Percentiles rank a stretch among this genome's conserved stretches.
phyloP scores from a whole-genome alignment of 2,797 vertebrate genomes.

The Coluber constrictor region DNA sequence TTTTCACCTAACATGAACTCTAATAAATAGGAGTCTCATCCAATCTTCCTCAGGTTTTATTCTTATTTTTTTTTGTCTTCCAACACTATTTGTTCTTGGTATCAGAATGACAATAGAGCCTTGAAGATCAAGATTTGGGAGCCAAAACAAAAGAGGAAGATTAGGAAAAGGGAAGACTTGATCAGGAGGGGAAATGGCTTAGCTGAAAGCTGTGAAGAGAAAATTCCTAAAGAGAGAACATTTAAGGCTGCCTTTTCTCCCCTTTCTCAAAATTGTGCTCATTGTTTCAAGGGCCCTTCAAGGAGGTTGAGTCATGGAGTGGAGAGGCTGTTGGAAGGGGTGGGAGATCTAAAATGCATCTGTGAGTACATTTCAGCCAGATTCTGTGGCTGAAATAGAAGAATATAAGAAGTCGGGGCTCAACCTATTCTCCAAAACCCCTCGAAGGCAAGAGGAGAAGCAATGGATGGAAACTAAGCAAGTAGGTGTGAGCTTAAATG shows the following conservation, averaged over 20 bases:
- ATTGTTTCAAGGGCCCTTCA: slow-evolving; percentile 13
- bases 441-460: too few relatives aligned
- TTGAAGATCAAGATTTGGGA: slow-evolving; percentile 64
- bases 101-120: slow-evolving; percentile 54
- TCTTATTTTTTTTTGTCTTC: background rate
- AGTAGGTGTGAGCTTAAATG: too few relatives aligned
- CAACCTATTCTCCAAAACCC: too few relatives aligned
- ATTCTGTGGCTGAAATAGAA: background rate
- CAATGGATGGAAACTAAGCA: too few relatives aligned
- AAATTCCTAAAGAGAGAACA: slow-evolving; percentile 54
- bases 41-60: background rate
- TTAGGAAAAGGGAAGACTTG: slow-evolving; percentile 49
- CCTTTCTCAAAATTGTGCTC: slow-evolving; percentile 15
- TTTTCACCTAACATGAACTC: too few relatives aligned
- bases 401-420: too few relatives aligned
- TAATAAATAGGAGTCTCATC: background rate
- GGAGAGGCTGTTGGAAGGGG: background rate
- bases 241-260: slow-evolving; percentile 50
- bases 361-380: background rate
- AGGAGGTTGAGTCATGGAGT: background rate
- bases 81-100: background rate
- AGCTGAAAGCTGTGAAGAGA: slow-evolving; percentile 57
- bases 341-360: rapidly evolving
- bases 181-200: slow-evolving; percentile 61
- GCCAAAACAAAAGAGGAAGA: slow-evolving; percentile 60